These are phyloP conservation scores for Andrena praecox DNA, from an alignment of 2,888 invertebrate species.

Conservation along the genomic window DNA sequence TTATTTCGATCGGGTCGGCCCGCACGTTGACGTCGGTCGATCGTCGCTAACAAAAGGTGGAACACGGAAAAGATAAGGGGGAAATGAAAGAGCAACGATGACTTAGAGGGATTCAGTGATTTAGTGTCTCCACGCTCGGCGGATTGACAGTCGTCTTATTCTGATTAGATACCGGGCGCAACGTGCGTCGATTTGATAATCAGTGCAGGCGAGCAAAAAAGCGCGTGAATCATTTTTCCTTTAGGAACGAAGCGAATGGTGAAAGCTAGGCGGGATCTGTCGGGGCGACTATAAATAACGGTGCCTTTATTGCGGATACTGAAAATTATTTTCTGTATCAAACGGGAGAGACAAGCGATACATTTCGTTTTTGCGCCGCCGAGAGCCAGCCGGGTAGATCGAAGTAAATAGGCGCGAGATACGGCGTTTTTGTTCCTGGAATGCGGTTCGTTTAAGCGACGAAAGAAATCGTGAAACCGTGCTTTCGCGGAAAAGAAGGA, in stretches of 20 bases:
- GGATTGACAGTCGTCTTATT: constrained; percentile 2
- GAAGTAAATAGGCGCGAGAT: constrained; percentile 31
- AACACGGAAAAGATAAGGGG: neutral
- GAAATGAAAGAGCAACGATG: neutral
- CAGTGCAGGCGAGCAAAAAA: constrained; percentile 4
- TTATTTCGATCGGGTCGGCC: neutral
- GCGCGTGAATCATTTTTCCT: constrained; percentile 19
- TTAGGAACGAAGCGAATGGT: constrained; percentile 19
- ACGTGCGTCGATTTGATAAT: neutral
- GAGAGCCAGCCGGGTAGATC: constrained; percentile 9
- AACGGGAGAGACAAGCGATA: constrained; percentile 26
- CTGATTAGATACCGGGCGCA: neutral
- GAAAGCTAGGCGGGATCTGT: constrained; percentile 19
- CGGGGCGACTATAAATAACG: constrained; percentile 30
- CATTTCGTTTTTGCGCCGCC: constrained; percentile 28
- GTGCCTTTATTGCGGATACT: constrained; percentile 7
- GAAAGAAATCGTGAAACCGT: constrained; percentile 37
- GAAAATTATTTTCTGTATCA: constrained; percentile 44
- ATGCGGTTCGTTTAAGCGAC: constrained; percentile 13
- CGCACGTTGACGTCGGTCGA: neutral
- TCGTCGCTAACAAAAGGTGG: constrained; percentile 4
- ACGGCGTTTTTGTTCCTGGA: constrained; percentile 23
- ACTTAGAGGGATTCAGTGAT: constrained; percentile 8
- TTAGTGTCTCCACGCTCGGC: neutral
- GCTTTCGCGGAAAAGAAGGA: constrained; percentile 15